Conservation (phyloP, 2,888 invertebrate species). For the Orthonychiurus folsomi region DNA sequence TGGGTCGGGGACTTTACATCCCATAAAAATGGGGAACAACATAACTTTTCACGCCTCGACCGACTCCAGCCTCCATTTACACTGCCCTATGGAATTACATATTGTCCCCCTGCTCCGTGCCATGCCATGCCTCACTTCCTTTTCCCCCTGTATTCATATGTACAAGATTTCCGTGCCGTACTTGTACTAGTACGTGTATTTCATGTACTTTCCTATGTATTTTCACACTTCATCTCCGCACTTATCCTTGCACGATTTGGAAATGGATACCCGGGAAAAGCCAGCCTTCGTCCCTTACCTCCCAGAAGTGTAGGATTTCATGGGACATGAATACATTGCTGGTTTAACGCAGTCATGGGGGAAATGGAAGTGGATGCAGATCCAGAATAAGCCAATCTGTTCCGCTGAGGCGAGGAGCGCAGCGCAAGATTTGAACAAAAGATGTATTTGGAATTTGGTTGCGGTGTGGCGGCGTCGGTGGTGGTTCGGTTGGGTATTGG, state of each 20-base stretch:
- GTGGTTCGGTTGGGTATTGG: too few relatives aligned
- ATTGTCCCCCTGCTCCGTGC: not conserved
- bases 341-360: not conserved
- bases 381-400: too few relatives aligned
- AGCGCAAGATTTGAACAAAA: too few relatives aligned
- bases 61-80: not conserved
- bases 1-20: not conserved
- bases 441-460: too few relatives aligned
- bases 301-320: not conserved
- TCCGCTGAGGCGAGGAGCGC: too few relatives aligned
- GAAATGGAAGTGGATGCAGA: too few relatives aligned
- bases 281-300: not conserved
- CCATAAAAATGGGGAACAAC: not conserved
- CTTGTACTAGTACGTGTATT: not conserved
- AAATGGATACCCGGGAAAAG: not conserved
- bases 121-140: too few relatives aligned
- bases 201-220: not conserved
- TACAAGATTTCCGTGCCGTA: too few relatives aligned
- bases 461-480: too few relatives aligned
- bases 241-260: too few relatives aligned
- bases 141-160: too few relatives aligned
- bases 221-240: slow-evolving; percentile 1
- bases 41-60: not conserved
- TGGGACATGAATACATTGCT: not conserved
- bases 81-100: not conserved